A percentile compares a stretch with the other conserved stretches of the same genome.
Evolutionary conservation across 1,140 invertebrate species (phyloP).

Genomic region (Drosophila albomicans): DNA sequence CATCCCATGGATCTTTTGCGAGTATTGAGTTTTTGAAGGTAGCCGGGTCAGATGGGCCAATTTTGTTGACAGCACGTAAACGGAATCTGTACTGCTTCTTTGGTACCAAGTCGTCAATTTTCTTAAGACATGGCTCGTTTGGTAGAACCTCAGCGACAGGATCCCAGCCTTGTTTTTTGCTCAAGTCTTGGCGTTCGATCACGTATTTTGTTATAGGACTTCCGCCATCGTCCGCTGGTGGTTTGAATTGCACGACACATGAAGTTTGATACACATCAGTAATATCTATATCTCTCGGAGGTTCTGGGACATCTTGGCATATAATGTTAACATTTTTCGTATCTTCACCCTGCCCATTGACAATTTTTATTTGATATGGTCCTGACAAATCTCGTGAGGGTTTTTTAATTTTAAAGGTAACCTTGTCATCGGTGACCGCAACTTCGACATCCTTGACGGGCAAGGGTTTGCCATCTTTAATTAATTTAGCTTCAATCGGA

Average conservation of each 20-base stretch:
- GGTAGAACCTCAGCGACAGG: constrained; percentile 90
- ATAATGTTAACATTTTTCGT: constrained; percentile 92
- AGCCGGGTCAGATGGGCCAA: constrained; percentile 94
- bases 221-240: constrained; percentile 97
- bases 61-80: constrained; percentile 96
- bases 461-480: constrained; percentile 94
- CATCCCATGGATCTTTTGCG: constrained; percentile 99
- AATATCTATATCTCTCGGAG: constrained; percentile 95
- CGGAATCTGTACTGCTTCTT: constrained; percentile 98
- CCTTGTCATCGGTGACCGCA: constrained; percentile 94
- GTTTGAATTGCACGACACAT: constrained; percentile 96
- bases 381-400: constrained; percentile 92
- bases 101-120: constrained; percentile 94
- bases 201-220: constrained; percentile 95
- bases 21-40: constrained; percentile 93
- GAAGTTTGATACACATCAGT: constrained; percentile 96
- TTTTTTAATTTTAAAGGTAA: constrained; percentile 96
- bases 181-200: constrained; percentile 97
- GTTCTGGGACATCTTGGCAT: constrained; percentile 95
- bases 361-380: constrained; percentile 93
- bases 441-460: constrained; percentile 95
- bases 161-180: constrained; percentile 95
- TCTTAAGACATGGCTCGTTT: constrained; percentile 89
- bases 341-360: constrained; percentile 95
- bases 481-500: constrained; percentile 93